Conservation (phyloP, 2,888 invertebrate species). For the Drosophila mimica region DNA sequence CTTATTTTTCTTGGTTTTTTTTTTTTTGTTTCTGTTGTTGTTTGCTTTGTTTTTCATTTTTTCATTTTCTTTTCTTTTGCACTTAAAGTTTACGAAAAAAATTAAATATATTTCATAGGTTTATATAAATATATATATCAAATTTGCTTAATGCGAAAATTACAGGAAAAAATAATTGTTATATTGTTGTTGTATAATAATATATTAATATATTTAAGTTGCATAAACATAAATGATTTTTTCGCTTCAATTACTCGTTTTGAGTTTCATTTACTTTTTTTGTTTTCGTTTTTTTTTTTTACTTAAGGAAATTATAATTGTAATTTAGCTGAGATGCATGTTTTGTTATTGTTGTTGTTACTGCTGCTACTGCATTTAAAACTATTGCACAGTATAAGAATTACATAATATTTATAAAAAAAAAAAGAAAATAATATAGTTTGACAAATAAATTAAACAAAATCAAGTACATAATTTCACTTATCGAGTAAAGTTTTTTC, state of each 20-base stretch:
- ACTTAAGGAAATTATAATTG: conserved; percentile 67
- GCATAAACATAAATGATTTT: conserved; percentile 53
- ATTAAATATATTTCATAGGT: conserved; percentile 46
- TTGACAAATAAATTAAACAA: conserved; percentile 66
- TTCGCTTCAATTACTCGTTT: conserved; percentile 21
- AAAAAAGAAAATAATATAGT: conserved; percentile 40
- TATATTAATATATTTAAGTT: conserved; percentile 55
- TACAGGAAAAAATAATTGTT: conserved; percentile 64
- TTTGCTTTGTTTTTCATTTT: conserved; percentile 37
- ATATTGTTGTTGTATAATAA: conserved; percentile 47
- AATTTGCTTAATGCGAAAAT: conserved; percentile 63
- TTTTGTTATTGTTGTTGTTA: conserved; percentile 53
- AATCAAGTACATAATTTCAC: conserved; percentile 74
- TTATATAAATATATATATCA: conserved; percentile 47
- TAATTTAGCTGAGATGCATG: conserved; percentile 72
- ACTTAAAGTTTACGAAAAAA: conserved; percentile 58
- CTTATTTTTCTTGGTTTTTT: conserved; percentile 36
- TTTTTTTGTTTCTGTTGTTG: conserved; percentile 49
- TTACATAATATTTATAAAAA: conserved; percentile 53
- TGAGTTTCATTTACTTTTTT: conserved; percentile 11
- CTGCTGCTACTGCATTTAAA: conserved; percentile 62
- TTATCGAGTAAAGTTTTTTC: conserved; percentile 37
- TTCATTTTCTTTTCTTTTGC: conserved; percentile 33
- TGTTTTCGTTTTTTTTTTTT: conserved; percentile 14
- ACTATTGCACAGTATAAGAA: conserved; percentile 77